Evolutionary conservation across 2,888 invertebrate genomes (phyloP), one percentile per base, ranked within the genome.

Genomic region (Sminthurides aquaticus): DNA sequence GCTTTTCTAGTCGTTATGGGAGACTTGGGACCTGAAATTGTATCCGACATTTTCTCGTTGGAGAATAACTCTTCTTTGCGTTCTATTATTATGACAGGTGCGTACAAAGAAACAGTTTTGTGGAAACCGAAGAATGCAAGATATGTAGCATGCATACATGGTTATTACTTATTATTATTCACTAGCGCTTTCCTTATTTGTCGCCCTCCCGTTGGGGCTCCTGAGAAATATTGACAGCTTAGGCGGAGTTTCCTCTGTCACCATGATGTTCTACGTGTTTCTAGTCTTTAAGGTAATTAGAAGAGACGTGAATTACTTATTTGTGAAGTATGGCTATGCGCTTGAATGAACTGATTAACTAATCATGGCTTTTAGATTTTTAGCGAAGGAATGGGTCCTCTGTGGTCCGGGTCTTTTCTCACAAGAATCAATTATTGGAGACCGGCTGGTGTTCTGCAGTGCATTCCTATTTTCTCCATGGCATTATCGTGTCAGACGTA

Each of bases 1-100:
- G 96, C 97, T 2, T 97, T 93, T 79, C 92, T 94, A 79, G 96
- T 98, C 22, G 93, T 98, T n/a, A 91, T 98, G 71, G 98, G 98
- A 0, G 98, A 98, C 78, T 82, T 98, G 56, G 95, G 94, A 0
- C 97, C 98, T 22, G 89, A 89, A 76, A 91, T 97, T 65, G 82
- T 94, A 22, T 85, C 89, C 0, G 90, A 92, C 78, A 81, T 90
- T 75, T 84, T 91, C 60, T 83, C 86, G 57, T 81, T 89, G 29
- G 85, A 86, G 74, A 86, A 86, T 66, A 85, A 85, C 71, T 82
- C 86, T 74, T 85, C 84, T 67, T 78, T 87, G 24, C 83, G 85
- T 25, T 77, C 77, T 15, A 76, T 77, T 29, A 77, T 80, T 26
- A 76, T 80, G 60, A 77, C 79, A 57, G 78, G 85, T 84, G 76